Base-by-base conservation (phyloP, 1,140 invertebrate species). In the Cepaea nemoralis region DNA sequence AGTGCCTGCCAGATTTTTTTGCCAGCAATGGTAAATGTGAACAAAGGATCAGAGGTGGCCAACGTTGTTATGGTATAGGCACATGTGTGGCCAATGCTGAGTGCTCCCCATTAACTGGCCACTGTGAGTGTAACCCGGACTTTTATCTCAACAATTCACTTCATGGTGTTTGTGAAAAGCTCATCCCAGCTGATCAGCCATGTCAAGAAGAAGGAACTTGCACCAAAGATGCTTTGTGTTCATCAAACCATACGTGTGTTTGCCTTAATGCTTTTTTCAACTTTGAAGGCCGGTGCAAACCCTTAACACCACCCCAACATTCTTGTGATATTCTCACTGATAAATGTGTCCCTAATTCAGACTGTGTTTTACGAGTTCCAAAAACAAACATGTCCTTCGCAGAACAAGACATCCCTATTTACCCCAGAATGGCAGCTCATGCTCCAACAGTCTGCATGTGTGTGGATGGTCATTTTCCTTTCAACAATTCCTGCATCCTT, bases 51-150 rank as follows among this genome's bases (percentile, higher is more conserved):
- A 73, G 71, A 19, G 82, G 70, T 5, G 71, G 70, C 10, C 12
- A 83, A 63, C 63, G 59, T 6, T 83, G 82, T 67, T 50, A 40
- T 0, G 42, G 73, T 12, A 80, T 79, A 42, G 82, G 82, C 1
- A 69, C 66, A 73, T 83, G 82, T 39, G 78, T 83, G 35, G 27
- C 71, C 27, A 79, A 83, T 70, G 82, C 82, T 10, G 70, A 80
- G 77, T 83, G 82, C 37, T 75, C 78, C 6, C 37, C 76, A 22
- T 39, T 73, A 0, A 19, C 48, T 16, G 39, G 33, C 35, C 12
- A 70, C 8, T 83, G 82, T 45, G 73, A 80, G 27, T 83, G 82
- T 42, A 35, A 70, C n/a, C 24, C 42, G 40, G 82, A 73, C 3
- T 80, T 55, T 40, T 77, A 66, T 39, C 39, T 76, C 45, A 55